phyloP scores from a whole-genome alignment of 2,888 invertebrate species.

The Drosophila leonis region DNA sequence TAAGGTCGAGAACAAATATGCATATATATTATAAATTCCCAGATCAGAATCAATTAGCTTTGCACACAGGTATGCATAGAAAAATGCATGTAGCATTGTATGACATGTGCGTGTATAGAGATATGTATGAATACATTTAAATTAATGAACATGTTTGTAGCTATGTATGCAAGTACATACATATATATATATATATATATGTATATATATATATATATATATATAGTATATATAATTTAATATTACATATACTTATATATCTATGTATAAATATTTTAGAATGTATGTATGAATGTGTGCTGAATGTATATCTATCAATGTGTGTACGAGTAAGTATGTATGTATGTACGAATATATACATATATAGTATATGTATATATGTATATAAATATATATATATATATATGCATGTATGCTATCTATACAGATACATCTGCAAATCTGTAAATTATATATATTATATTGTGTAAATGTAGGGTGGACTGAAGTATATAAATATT shows the following conservation, averaged over 20 bases:
- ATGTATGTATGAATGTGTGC: too few relatives aligned
- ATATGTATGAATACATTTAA: not conserved
- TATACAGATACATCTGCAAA: too few relatives aligned
- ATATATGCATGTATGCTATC: too few relatives aligned
- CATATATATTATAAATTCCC: not conserved
- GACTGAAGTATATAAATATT: slow-evolving; percentile 24
- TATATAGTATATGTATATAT: too few relatives aligned
- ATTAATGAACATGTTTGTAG: not conserved
- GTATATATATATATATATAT: too few relatives aligned
- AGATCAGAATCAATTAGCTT: not conserved
- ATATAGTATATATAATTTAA: not conserved
- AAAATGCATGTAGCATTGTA: not conserved
- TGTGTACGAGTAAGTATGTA: too few relatives aligned
- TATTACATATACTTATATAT: not conserved
- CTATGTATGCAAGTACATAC: not conserved
- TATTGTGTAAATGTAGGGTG: not conserved
- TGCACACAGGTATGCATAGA: not conserved
- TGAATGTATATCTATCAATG: too few relatives aligned
- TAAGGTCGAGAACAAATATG: not conserved
- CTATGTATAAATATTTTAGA: too few relatives aligned
- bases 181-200: not conserved
- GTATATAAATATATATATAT: too few relatives aligned
- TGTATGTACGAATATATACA: too few relatives aligned
- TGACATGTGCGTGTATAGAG: not conserved
- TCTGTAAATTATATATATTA: too few relatives aligned